phyloP scores from a whole-genome alignment of 2,888 invertebrate genomes.

The Euplagia quadripunctaria region DNA sequence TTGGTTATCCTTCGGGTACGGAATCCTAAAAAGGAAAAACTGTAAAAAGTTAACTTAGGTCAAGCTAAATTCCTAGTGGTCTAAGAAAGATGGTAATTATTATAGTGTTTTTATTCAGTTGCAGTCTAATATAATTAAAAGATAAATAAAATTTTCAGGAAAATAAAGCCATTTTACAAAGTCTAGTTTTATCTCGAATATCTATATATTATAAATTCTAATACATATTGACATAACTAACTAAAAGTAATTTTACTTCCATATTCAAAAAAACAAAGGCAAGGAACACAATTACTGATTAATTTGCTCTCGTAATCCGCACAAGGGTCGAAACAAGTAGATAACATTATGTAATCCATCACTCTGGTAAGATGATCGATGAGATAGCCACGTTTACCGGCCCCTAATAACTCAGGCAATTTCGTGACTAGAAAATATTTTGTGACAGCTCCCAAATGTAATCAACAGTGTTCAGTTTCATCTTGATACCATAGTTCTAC shows the following conservation, averaged over 20 bases:
- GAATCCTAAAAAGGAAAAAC: no score
- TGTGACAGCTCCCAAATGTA: constrained; percentile 18
- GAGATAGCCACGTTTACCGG: constrained; percentile 28
- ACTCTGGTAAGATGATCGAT: constrained; percentile 51
- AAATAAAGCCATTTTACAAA: no score
- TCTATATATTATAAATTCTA: neutral
- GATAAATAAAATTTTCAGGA: no score
- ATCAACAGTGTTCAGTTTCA: constrained; percentile 23
- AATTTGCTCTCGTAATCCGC: constrained; percentile 39
- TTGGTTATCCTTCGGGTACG: no score
- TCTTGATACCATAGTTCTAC: constrained; percentile 35
- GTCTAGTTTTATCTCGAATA: neutral
- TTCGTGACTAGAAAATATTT: constrained; percentile 40
- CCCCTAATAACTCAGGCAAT: constrained; percentile 35
- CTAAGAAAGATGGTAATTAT: no score
- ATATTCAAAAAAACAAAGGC: neutral
- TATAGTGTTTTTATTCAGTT: no score
- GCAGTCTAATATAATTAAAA: no score
- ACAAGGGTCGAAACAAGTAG: constrained; percentile 47
- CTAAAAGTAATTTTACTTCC: neutral
- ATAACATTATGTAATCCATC: constrained; percentile 55
- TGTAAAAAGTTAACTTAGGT: no score
- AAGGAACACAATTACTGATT: constrained; percentile 3
- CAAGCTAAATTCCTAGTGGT: no score
- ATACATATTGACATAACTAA: neutral